Conservation (phyloP, 2,888 invertebrate genomes). For the Leucophenga maculata region DNA sequence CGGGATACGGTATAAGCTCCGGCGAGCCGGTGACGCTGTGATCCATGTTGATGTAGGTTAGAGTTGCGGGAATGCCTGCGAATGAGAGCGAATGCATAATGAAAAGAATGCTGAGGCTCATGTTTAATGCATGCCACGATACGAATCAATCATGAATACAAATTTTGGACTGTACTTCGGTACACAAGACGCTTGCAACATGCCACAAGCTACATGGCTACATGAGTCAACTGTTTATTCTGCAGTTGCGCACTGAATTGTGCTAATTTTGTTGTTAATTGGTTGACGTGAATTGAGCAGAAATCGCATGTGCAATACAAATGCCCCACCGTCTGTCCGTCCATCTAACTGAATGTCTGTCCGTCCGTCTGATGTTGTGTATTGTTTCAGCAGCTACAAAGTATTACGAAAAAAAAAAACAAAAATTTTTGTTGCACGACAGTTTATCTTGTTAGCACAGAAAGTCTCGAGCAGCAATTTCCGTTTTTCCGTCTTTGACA, state of each 20-base stretch:
- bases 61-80: slow-evolving; percentile 84
- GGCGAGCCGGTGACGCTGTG: slow-evolving; percentile 80
- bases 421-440: background rate
- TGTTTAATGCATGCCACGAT: background rate
- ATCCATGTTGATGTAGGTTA: slow-evolving; percentile 84
- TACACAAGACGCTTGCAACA: background rate
- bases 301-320: too few species aligned
- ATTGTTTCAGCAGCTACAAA: background rate
- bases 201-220: slow-evolving; percentile 33
- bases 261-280: too few species aligned
- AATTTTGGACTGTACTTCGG: too few species aligned
- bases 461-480: background rate
- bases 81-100: slow-evolving; percentile 24
- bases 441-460: too few species aligned
- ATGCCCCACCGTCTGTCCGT: background rate
- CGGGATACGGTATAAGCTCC: slow-evolving; percentile 84
- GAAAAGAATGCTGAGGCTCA: background rate
- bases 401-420: background rate
- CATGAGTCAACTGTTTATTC: background rate
- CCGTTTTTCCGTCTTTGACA: background rate
- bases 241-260: background rate
- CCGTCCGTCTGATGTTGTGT: background rate
- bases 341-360: too few species aligned
- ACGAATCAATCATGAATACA: too few species aligned
- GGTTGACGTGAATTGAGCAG: too few species aligned